A percentile compares a stretch with the other conserved stretches of the same genome.
Evolutionary conservation across 2,113 vertebrate genomes (phyloP).

Genomic region (Mastomys coucha): DNA sequence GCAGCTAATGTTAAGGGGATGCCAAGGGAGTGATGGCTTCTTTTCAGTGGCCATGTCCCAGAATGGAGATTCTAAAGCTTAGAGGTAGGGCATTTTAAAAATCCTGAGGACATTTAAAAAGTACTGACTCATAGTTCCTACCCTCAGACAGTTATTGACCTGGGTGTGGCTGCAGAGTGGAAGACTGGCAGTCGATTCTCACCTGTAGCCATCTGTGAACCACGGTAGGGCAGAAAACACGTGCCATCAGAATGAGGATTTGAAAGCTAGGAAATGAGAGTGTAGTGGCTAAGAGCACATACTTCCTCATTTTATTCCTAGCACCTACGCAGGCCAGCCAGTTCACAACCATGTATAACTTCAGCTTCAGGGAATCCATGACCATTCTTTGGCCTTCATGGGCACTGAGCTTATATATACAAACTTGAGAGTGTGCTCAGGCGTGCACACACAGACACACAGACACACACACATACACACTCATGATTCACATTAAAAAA

Average conservation of each 20-base stretch:
- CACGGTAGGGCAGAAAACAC: neutral
- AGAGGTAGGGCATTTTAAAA: neutral
- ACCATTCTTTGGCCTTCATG: neutral
- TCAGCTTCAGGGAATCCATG: neutral
- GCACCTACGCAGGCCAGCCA: neutral
- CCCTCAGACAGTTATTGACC: neutral
- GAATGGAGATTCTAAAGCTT: neutral
- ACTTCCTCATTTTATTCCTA: neutral
- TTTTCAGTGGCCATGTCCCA: too few species aligned
- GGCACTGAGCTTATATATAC: neutral
- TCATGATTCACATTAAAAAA: neutral
- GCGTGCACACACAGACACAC: neutral
- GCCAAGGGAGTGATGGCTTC: too few species aligned
- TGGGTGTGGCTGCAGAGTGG: neutral
- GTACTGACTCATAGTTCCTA: too few species aligned
- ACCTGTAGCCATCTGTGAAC: neutral
- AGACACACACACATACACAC: neutral
- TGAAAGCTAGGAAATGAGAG: neutral
- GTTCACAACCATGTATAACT: neutral
- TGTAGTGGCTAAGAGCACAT: neutral
- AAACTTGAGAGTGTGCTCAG: neutral
- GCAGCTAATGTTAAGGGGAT: too few species aligned
- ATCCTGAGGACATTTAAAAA: neutral
- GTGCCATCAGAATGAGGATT: neutral
- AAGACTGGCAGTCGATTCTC: neutral